A percentile compares a stretch with the other conserved stretches of the same genome.
Conservation (phyloP, 2,888 invertebrate genomes). For the Troides aeacus region DNA sequence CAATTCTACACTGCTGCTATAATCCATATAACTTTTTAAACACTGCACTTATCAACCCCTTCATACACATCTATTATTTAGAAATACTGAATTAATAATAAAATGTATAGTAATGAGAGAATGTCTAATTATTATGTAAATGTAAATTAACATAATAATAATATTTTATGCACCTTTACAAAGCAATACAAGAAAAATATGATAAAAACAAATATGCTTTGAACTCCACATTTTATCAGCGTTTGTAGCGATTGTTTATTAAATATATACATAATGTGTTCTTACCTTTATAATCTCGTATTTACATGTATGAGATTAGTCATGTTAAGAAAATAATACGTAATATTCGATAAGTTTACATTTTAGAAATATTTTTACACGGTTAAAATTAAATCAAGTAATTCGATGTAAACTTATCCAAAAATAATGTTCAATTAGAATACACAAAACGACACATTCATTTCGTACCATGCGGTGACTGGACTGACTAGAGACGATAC, state of each 20-base stretch:
- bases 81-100: no score
- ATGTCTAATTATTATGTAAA: no score
- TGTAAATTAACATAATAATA: no score
- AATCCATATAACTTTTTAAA: no score
- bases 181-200: no score
- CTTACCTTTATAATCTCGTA: constrained; percentile 16
- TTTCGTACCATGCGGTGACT: constrained; percentile 8
- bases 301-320: constrained; percentile 1
- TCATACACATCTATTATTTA: no score
- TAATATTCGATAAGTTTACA: constrained; percentile 8
- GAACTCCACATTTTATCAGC: no score
- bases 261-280: constrained; percentile 3
- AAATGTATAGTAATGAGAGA: no score
- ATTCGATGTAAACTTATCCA: background rate
- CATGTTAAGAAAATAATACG: constrained; percentile 3
- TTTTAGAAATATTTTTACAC: constrained; percentile 7
- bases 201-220: no score
- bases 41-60: no score
- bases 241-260: constrained; percentile 16
- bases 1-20: no score
- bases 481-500: constrained; percentile 4
- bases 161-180: no score
- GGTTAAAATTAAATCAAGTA: constrained; percentile 1
- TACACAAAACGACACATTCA: background rate
- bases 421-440: constrained; percentile 5